Evolutionary conservation across 2,113 vertebrate genomes (phyloP), one percentile per base, ranked within the genome.

Genomic region (Ellobius talpinus): DNA sequence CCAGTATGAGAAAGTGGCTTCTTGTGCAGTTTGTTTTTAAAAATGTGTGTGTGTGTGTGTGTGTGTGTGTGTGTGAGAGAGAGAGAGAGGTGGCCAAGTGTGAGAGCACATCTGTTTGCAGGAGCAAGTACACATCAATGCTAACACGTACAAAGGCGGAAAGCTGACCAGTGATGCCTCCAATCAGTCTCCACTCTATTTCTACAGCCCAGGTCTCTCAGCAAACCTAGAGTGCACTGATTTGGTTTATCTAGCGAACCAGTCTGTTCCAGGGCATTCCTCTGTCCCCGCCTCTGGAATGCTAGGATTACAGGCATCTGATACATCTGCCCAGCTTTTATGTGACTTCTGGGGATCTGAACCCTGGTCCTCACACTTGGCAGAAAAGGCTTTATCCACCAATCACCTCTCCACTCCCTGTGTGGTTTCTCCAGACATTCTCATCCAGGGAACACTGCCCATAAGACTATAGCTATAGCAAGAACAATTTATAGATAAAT

Each of bases 401-500:
- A 63, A 39, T 11, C 26, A 45, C 61, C 39, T 66, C 84, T 86
- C 84, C 66, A 86, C 29, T 16, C 78, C 36, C 21, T 23, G 1
- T 14, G 0, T 0, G 4, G 1, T 8, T 81, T 39, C 70, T 76
- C 87, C n/a, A 65, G 47, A 77, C 39, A 7, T 21, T 26, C 26
- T 73, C 36, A 7, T 29, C 36, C 87, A 31, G 65, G 36, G 39
- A 26, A 55, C 52, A 36, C 3, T 8, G n/a, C 78, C 74, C 47
- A 58, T 16, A 92, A 82, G 88, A 11, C 5, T 63, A 0, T 19
- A 33, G 82, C 82, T 55, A 7, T 33, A 29, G 77, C 61, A 63
- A 39, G 47, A 87, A 66, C 47, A 31, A 52, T 79, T 82, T 68
- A 94, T 11, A 79, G 78, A 93, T 36, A 77, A 90, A 87, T 70